phyloP scores from a whole-genome alignment of 2,888 invertebrate genomes.

The Andrena hattorfiana region DNA sequence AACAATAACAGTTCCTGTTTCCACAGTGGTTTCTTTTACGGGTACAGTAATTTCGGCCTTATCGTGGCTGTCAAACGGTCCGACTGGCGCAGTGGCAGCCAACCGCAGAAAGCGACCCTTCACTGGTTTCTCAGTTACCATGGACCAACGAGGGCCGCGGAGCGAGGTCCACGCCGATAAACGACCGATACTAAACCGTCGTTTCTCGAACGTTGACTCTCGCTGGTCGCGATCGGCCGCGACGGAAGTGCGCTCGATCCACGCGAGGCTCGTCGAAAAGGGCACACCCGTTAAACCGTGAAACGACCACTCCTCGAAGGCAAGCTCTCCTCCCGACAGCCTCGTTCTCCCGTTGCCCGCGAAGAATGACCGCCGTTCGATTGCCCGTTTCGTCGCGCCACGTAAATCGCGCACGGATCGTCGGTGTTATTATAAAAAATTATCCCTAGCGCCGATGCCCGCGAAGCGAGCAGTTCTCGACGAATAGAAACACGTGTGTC shows the following conservation, averaged over 20 bases:
- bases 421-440: constrained; percentile 61
- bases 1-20: constrained; percentile 72
- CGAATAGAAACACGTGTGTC: constrained; percentile 30
- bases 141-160: constrained; percentile 15
- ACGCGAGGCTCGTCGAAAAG: constrained; percentile 20
- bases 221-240: neutral
- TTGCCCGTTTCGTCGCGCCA: constrained; percentile 12
- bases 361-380: constrained; percentile 7
- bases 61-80: constrained; percentile 14
- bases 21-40: constrained; percentile 53
- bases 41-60: constrained; percentile 29
- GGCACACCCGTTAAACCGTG: constrained; percentile 8
- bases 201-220: neutral
- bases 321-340: neutral
- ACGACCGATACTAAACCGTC: constrained; percentile 4
- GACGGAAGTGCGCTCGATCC: constrained; percentile 1
- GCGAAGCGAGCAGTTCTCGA: constrained; percentile 19
- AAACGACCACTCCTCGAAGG: constrained; percentile 1
- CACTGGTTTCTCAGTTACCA: constrained; percentile 34
- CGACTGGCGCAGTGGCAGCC: constrained; percentile 9
- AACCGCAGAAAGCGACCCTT: constrained; percentile 19
- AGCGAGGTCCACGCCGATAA: neutral
- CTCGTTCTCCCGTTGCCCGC: neutral
- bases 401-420: constrained; percentile 4
- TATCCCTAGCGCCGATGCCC: constrained; percentile 52